These are phyloP conservation scores for Leucoraja ocellata DNA, from an alignment of 2,797 vertebrate genomes.

Conservation along the genomic window DNA sequence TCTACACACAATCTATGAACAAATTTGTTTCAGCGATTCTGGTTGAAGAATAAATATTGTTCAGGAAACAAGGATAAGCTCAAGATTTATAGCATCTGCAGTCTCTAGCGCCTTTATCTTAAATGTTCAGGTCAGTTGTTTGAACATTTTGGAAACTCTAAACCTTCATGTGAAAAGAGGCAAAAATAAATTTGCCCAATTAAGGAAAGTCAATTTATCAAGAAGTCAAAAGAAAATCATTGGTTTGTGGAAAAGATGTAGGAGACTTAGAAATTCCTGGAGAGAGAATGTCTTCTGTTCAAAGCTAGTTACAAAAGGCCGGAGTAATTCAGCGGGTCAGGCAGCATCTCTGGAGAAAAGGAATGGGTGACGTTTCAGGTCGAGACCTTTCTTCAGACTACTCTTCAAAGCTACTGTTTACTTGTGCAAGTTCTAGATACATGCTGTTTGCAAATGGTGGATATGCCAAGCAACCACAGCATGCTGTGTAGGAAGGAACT, in stretches of 20 bases:
- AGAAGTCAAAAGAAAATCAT: neutral
- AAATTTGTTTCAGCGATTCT: neutral
- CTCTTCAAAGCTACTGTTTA: too few relatives aligned
- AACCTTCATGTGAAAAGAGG: neutral
- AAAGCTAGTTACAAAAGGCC: neutral
- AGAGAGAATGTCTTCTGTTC: neutral
- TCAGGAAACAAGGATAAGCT: neutral
- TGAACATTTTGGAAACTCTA: too few relatives aligned
- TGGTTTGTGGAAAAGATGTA: neutral
- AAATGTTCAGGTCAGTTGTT: too few relatives aligned
- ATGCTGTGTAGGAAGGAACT: neutral
- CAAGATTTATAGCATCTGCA: too few relatives aligned
- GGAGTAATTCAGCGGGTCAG: too few relatives aligned
- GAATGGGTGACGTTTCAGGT: too few relatives aligned
- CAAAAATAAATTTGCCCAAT: neutral
- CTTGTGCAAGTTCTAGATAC: too few relatives aligned
- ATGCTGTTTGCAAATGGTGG: neutral
- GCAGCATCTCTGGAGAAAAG: too few relatives aligned
- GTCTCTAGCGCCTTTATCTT: too few relatives aligned
- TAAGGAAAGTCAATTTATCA: neutral
- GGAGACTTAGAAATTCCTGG: neutral
- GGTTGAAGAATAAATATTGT: neutral
- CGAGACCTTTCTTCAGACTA: too few relatives aligned
- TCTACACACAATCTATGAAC: too few relatives aligned
- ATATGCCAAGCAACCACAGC: too few relatives aligned